Evolutionary conservation across 1,140 invertebrate species (phyloP), one percentile per base, ranked within the genome.

Genomic region (Dendrolimus kikuchii): DNA sequence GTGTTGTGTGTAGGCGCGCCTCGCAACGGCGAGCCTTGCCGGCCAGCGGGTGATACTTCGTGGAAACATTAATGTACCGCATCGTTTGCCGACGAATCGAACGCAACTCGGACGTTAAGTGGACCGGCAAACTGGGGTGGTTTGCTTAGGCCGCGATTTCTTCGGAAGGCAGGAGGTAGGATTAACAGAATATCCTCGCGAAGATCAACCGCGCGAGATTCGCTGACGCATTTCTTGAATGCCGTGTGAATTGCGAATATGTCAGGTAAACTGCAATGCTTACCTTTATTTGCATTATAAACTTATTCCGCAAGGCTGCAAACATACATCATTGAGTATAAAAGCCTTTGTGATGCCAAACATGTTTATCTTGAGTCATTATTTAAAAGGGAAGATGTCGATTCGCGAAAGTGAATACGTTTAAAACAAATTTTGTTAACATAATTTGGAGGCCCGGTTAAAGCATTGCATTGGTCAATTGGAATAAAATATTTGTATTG

Each of bases 1-100:
- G 71, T 69, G 59, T 44, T 60, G 59, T 68, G 68, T 74, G 72
- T 69, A 77, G 74, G 70, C 74, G 72, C 66, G 74, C 23, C 23
- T 23, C 23, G 23, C 23, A 23, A 23, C 23, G 23, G 23, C 23
- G 23, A 23, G 23, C 23, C 23, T 23, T 23, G 23, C 66, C 69
- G 54, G 62, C 53, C 66, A 57, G 48, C 56, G 57, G 61, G 71
- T 74, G 77, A 80, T 62, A 79, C 53, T 86, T 86, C 83, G 74
- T 49, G 59, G 83, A 86, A 86, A 64, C 66, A 73, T 67, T 68
- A 76, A 74, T 79, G 67, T 78, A 68, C 68, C 71, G 62, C 61
- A 69, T 69, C 64, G 71, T 70, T 65, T 66, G 60, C 62, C 59
- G 64, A 64, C 56, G 59, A 62, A 64, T 64, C 59, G 60, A 57